Conservation (phyloP, 2,797 vertebrate species). For the Centropyge bicolor region DNA sequence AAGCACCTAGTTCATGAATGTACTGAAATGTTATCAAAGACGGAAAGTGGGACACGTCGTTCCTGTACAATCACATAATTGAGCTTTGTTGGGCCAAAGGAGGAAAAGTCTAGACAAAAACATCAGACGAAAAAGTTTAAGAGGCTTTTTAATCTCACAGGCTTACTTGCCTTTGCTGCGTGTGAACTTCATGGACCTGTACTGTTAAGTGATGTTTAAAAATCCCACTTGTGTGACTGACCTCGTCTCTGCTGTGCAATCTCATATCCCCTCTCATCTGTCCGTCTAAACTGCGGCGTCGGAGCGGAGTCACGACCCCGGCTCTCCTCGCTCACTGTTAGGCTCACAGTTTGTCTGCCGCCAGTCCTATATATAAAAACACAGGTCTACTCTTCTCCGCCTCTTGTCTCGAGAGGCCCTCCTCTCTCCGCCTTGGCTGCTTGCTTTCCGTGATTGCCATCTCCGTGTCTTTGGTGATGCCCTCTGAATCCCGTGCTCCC, state of each 20-base stretch:
- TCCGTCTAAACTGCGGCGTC: constrained; percentile 42
- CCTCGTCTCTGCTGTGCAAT: constrained; percentile 22
- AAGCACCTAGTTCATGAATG: not conserved
- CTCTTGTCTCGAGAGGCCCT: constrained; percentile 75
- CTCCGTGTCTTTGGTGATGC: constrained; percentile 57
- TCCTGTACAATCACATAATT: not conserved
- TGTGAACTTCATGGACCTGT: constrained; percentile 31
- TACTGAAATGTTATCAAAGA: constrained; percentile 27
- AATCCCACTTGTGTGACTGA: constrained; percentile 42
- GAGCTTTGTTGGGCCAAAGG: not conserved
- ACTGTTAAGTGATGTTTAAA: constrained; percentile 50
- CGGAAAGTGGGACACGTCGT: not conserved
- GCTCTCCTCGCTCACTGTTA: constrained; percentile 22
- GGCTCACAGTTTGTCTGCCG: constrained; percentile 55
- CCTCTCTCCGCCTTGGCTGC: constrained; percentile 55
- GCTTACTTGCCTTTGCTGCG: not conserved
- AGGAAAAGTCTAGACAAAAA: not conserved
- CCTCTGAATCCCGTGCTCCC: constrained; percentile 27
- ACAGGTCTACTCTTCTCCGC: constrained; percentile 52
- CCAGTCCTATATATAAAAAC: constrained; percentile 58
- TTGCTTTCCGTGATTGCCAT: constrained; percentile 73
- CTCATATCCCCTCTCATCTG: constrained; percentile 45
- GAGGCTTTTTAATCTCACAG: not conserved
- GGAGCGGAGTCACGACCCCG: constrained; percentile 45
- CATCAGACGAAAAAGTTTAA: not conserved